Evolutionary conservation across 1,140 invertebrate species (phyloP).

Genomic region (Danaus melanippus): DNA sequence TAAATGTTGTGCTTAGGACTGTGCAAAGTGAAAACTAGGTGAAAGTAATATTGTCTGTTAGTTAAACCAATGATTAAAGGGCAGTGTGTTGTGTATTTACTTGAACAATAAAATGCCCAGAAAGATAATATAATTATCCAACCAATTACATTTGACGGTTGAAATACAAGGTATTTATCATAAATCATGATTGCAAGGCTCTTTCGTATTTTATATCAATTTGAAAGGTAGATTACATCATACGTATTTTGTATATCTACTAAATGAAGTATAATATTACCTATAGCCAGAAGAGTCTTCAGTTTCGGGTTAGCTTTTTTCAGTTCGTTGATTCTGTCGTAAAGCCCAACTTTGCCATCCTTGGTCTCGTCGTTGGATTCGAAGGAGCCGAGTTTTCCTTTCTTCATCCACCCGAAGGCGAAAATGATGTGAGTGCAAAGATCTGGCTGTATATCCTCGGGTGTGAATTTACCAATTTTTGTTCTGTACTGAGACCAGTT

Average conservation of each 20-base stretch:
- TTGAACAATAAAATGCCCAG: too few relatives aligned
- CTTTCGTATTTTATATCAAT: too few relatives aligned
- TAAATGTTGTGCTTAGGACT: too few relatives aligned
- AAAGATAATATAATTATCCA: too few relatives aligned
- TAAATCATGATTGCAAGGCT: too few relatives aligned
- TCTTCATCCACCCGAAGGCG: constrained; percentile 97
- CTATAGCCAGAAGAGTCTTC: constrained; percentile 90
- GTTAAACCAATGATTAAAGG: too few relatives aligned
- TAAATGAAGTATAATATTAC: constrained; percentile 64
- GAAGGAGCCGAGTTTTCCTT: constrained; percentile 92
- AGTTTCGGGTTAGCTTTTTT: constrained; percentile 92
- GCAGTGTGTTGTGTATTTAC: too few relatives aligned
- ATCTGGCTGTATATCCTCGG: constrained; percentile 95
- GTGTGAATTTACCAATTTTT: constrained; percentile 93
- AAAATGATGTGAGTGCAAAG: constrained; percentile 97
- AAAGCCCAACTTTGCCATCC: constrained; percentile 91
- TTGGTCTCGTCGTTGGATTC: constrained; percentile 95
- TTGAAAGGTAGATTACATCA: too few relatives aligned
- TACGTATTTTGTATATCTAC: not conserved
- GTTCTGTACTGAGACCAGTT: constrained; percentile 98
- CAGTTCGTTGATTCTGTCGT: constrained; percentile 86
- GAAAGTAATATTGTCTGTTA: too few relatives aligned
- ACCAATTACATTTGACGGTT: too few relatives aligned
- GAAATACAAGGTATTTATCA: too few relatives aligned
- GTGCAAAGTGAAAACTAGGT: too few relatives aligned